These are phyloP conservation scores for Myotis vivesi DNA, from an alignment of 2,797 vertebrate genomes.

Conservation along the genomic window DNA sequence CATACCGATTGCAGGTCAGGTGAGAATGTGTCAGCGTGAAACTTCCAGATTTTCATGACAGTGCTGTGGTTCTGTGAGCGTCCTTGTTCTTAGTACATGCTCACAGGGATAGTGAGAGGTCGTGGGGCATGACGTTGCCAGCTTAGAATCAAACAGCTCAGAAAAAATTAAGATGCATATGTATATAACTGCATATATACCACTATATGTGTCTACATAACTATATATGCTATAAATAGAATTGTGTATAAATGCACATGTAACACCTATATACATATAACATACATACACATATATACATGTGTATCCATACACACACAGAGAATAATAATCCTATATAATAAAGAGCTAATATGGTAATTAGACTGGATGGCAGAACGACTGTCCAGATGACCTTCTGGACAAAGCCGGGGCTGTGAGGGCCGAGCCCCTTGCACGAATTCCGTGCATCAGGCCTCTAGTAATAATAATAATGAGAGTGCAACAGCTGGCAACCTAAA, in stretches of 20 bases:
- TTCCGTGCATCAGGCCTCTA: too few relatives aligned
- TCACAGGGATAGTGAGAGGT: too few relatives aligned
- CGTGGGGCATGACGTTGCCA: background rate
- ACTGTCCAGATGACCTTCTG: too few relatives aligned
- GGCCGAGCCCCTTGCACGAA: too few relatives aligned
- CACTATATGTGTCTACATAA: rapidly evolving
- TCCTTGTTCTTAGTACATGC: too few relatives aligned
- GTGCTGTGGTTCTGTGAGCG: rapidly evolving
- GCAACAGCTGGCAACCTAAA: background rate
- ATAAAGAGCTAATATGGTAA: too few relatives aligned
- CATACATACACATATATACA: too few relatives aligned
- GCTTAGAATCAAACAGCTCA: background rate
- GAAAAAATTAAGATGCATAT: background rate
- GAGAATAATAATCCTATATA: background rate
- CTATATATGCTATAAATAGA: rapidly evolving
- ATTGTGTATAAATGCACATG: background rate
- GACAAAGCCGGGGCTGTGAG: too few relatives aligned
- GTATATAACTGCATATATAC: background rate
- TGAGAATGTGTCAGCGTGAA: background rate
- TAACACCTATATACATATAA: rapidly evolving
- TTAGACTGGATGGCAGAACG: too few relatives aligned
- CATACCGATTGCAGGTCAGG: background rate
- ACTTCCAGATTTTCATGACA: background rate
- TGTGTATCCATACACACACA: too few relatives aligned
- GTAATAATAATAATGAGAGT: too few relatives aligned